Percentiles rank a stretch among this genome's conserved stretches.
Conservation (phyloP, 1,140 invertebrate species). For the Drosophila bocki region DNA sequence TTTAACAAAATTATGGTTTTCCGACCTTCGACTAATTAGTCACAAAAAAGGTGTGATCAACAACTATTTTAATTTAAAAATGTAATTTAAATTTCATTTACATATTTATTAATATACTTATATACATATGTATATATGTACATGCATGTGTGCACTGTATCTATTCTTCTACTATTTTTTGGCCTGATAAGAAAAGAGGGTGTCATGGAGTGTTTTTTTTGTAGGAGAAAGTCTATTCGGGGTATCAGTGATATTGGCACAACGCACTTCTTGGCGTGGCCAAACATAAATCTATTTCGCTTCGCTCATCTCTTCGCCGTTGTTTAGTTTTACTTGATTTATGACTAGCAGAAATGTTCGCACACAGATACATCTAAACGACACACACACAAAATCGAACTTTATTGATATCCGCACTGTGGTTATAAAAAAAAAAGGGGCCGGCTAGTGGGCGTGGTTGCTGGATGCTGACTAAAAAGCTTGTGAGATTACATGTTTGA, state of each 20-base stretch:
- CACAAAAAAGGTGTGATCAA: neutral
- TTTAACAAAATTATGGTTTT: too few species aligned
- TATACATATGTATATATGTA: too few species aligned
- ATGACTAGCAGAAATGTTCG: conserved; percentile 51
- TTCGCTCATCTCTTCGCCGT: conserved; percentile 31
- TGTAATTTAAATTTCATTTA: too few species aligned
- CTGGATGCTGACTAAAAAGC: conserved; percentile 55
- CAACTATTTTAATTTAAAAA: neutral
- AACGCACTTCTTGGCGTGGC: conserved; percentile 46
- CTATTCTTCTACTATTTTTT: neutral
- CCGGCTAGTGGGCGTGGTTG: conserved; percentile 11
- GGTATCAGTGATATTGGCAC: conserved; percentile 59
- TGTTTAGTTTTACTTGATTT: conserved; percentile 77
- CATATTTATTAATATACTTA: too few species aligned
- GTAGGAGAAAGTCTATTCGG: conserved; percentile 6
- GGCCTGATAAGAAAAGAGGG: neutral
- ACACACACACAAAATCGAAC: conserved; percentile 55
- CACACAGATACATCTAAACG: conserved; percentile 6
- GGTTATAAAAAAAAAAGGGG: conserved; percentile 53
- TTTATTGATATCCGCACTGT: conserved; percentile 72
- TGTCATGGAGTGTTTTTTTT: neutral
- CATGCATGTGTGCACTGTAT: too few species aligned
- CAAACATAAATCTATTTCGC: conserved; percentile 75
- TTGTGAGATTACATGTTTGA: conserved; percentile 18
- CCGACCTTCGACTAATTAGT: neutral